Evolutionary conservation across 1,140 invertebrate genomes (phyloP).

Genomic region (Penaeus indicus): DNA sequence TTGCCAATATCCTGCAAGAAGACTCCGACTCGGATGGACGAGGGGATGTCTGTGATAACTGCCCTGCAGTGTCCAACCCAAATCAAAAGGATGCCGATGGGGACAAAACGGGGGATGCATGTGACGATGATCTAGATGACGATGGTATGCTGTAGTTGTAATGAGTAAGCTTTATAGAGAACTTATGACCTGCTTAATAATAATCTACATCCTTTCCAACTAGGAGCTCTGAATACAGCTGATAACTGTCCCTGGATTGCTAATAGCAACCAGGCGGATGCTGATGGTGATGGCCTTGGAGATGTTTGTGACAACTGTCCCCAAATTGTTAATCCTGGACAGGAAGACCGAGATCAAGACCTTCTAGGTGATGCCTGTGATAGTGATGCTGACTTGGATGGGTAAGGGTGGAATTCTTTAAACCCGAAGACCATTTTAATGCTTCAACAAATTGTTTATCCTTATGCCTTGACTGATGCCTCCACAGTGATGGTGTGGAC

Average conservation of each 20-base stretch:
- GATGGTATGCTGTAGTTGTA: too few species aligned
- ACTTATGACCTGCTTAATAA: too few species aligned
- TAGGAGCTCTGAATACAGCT: conserved; percentile 67
- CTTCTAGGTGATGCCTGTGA: too few species aligned
- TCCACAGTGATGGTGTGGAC: too few species aligned
- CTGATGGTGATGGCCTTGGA: conserved; percentile 79
- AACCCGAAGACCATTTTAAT: too few species aligned
- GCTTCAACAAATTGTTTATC: too few species aligned
- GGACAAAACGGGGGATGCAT: conserved; percentile 81
- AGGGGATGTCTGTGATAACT: conserved; percentile 89
- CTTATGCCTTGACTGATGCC: too few species aligned
- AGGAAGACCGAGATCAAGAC: too few species aligned
- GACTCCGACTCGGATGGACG: conserved; percentile 82
- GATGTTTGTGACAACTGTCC: conserved; percentile 90
- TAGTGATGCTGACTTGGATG: too few species aligned
- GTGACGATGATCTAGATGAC: conserved; percentile 77
- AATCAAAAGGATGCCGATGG: conserved; percentile 82
- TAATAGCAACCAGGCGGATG: conserved; percentile 83
- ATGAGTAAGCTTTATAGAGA: too few species aligned
- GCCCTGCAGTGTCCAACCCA: conserved; percentile 81
- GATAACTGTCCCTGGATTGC: conserved; percentile 85
- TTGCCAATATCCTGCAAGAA: conserved; percentile 80
- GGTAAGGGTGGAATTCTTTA: too few species aligned
- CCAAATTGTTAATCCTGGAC: conserved; percentile 71
- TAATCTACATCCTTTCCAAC: too few species aligned